Conservation (phyloP, 1,140 invertebrate genomes). For the Musca vetustissima region DNA sequence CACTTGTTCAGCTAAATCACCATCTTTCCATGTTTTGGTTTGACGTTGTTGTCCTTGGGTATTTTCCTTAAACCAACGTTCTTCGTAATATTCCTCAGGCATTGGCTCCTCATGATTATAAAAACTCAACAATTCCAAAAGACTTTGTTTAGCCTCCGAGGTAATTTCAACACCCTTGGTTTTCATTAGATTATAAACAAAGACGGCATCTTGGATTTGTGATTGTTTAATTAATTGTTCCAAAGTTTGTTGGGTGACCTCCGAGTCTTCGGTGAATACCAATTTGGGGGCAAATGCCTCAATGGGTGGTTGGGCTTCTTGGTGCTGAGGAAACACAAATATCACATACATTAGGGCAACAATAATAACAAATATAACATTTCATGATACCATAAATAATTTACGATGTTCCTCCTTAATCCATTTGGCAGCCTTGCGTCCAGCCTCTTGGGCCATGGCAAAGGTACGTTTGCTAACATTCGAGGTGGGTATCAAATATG, state of each 20-base stretch:
- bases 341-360: background rate
- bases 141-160: conserved; percentile 65
- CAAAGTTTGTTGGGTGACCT: conserved; percentile 61
- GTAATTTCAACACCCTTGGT: conserved; percentile 63
- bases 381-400: conserved; percentile 63
- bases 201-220: conserved; percentile 68
- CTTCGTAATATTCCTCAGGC: conserved; percentile 71
- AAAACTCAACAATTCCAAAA: conserved; percentile 83
- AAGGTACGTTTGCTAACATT: conserved; percentile 71
- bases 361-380: background rate
- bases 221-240: conserved; percentile 66
- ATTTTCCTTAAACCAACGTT: conserved; percentile 70
- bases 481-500: conserved; percentile 81
- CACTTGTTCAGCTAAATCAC: conserved; percentile 68
- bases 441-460: conserved; percentile 81
- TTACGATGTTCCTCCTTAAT: conserved; percentile 71
- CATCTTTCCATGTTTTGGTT: conserved; percentile 72
- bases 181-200: conserved; percentile 73
- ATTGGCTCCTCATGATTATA: conserved; percentile 72
- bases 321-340: conserved; percentile 47
- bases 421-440: conserved; percentile 84
- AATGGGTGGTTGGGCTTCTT: conserved; percentile 62
- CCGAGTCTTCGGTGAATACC: conserved; percentile 69
- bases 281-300: conserved; percentile 71
- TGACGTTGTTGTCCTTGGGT: conserved; percentile 58